These are phyloP conservation scores for Heliothis subflexa DNA, from an alignment of 1,140 invertebrate genomes.

Conservation along the genomic window DNA sequence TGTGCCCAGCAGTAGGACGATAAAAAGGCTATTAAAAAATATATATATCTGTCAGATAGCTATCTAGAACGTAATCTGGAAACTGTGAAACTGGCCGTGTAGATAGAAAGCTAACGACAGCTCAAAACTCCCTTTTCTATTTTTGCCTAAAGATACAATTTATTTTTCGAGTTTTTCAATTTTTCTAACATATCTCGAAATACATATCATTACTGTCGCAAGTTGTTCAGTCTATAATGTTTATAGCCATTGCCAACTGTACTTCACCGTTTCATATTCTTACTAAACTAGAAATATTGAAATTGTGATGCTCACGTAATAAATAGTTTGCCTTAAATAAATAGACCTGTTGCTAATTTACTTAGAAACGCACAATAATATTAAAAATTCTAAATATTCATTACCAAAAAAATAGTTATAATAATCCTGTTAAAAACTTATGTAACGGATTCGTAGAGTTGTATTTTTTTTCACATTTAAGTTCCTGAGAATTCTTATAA, in stretches of 20 bases:
- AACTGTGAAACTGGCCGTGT: too few relatives aligned
- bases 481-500: too few relatives aligned
- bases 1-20: too few relatives aligned
- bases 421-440: not conserved
- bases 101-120: not conserved
- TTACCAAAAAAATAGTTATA: not conserved
- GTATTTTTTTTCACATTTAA: not conserved
- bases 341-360: constrained; percentile 12
- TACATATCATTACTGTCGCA: constrained; percentile 25
- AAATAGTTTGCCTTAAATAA: constrained; percentile 20
- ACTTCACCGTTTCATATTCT: constrained; percentile 6
- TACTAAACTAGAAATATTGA: constrained; percentile 10
- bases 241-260: constrained; percentile 17
- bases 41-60: too few relatives aligned
- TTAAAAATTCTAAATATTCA: not conserved
- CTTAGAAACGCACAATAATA: constrained; percentile 28
- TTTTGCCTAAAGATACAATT: constrained; percentile 22
- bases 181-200: constrained; percentile 39
- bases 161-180: constrained; percentile 22
- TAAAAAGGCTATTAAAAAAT: too few relatives aligned
- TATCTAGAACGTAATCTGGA: too few relatives aligned
- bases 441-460: too few relatives aligned
- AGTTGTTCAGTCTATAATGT: not conserved
- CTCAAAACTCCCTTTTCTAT: constrained; percentile 13
- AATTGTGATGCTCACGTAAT: not conserved